A percentile compares a stretch with the other conserved stretches of the same genome.
Conservation (phyloP, 2,797 vertebrate species). For the Hydrophis major region DNA sequence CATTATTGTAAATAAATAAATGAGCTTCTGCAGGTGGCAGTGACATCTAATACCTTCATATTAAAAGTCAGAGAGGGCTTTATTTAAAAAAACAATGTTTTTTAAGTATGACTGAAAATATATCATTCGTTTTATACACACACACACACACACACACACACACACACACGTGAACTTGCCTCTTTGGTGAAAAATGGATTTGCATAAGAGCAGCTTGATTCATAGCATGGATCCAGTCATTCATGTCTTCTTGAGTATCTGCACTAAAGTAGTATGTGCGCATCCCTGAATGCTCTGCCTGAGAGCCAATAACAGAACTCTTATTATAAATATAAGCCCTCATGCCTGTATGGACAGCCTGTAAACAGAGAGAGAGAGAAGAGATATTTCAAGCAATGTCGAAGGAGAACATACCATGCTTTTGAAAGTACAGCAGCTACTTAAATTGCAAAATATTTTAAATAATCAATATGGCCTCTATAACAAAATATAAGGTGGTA, state of each 20-base stretch:
- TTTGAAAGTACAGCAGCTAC: neutral
- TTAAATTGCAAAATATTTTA: neutral
- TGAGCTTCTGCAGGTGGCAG: neutral
- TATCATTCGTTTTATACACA: neutral
- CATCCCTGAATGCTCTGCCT: conserved; percentile 94
- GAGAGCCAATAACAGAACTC: conserved; percentile 89
- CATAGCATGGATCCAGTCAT: conserved; percentile 94
- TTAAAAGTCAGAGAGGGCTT: neutral
- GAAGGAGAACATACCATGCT: neutral
- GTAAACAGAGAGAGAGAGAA: neutral
- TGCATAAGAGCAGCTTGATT: conserved; percentile 97
- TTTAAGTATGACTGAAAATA: neutral
- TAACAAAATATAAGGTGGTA: neutral
- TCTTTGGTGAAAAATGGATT: conserved; percentile 82
- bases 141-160: too few species aligned
- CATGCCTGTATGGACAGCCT: conserved; percentile 97
- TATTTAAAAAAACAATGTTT: neutral
- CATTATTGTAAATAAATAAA: neutral
- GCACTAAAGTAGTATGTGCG: conserved; percentile 98
- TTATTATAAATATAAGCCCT: conserved; percentile 94
- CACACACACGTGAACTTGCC: conserved; percentile 71
- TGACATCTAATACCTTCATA: neutral
- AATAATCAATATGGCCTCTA: neutral
- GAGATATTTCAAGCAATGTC: neutral
- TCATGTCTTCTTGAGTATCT: conserved; percentile 97